Conservation (phyloP, 2,888 invertebrate genomes). For the Seira sanloemensis region DNA sequence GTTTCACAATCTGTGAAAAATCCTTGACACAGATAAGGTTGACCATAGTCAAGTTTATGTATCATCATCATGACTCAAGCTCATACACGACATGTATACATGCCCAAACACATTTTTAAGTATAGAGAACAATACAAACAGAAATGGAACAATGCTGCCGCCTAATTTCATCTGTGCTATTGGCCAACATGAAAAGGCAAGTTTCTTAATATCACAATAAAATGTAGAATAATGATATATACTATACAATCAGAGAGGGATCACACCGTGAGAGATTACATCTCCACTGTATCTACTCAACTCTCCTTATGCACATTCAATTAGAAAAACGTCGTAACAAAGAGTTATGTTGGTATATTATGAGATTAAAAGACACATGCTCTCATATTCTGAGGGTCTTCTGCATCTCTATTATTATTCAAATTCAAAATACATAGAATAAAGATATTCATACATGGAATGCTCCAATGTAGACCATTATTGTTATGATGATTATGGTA, state of each 20-base stretch:
- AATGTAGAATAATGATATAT: background rate
- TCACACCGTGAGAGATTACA: background rate
- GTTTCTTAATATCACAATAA: background rate
- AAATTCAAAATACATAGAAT: background rate
- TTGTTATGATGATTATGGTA: constrained; percentile 33
- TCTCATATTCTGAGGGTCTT: too few species aligned
- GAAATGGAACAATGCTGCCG: background rate
- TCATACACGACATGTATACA: too few species aligned
- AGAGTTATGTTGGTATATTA: too few species aligned
- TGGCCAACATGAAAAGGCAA: background rate
- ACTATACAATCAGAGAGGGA: too few species aligned
- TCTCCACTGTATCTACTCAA: too few species aligned
- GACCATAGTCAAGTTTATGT: constrained; percentile 22
- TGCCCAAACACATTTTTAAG: background rate
- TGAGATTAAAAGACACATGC: too few species aligned
- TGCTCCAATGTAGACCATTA: constrained; percentile 9
- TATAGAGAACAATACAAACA: background rate
- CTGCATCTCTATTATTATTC: too few species aligned
- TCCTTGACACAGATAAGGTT: constrained; percentile 58
- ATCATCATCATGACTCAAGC: background rate
- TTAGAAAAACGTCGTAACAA: too few species aligned
- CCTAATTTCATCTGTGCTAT: background rate
- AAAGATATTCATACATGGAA: background rate
- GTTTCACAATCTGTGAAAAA: constrained; percentile 54
- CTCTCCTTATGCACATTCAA: too few species aligned